Evolutionary conservation across 2,888 invertebrate species (phyloP), one percentile per base, ranked within the genome.

Genomic region (Disparrhopalites patrizii): DNA sequence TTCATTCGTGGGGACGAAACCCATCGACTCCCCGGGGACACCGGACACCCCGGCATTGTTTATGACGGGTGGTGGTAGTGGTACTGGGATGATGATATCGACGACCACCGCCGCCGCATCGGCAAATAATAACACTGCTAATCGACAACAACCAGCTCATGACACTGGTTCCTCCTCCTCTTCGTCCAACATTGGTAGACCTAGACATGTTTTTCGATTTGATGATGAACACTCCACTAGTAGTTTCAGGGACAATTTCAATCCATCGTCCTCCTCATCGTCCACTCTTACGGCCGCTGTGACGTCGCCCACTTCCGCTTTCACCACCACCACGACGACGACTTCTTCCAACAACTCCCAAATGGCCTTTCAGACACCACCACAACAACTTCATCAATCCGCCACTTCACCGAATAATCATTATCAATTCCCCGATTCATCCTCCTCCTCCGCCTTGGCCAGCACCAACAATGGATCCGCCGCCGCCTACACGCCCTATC

Each of bases 21-120:
- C 91, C 2, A 81, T 90, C 78, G 91, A 91, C 76, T 90, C 90
- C 55, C 92, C 92, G 20, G 89, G 90, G 80, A 91, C 91, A 68
- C 91, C 91, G 40, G 82, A 86, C 47, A 75, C 74, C 68, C 77
- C 68, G 61, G 68, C 71, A 55, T 61, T 72, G 47, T 70, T 75
- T 62, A 75, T 76, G 57, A 75, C 76, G 27, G n/a, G n/a, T n/a
- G n/a, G n/a, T n/a, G n/a, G n/a, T n/a, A n/a, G n/a, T n/a, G n/a
- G n/a, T n/a, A n/a, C n/a, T n/a, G n/a, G n/a, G n/a, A n/a, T n/a
- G n/a, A n/a, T n/a, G n/a, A n/a, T n/a, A n/a, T n/a, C n/a, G n/a
- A n/a, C n/a, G n/a, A n/a, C n/a, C n/a, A n/a, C n/a, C n/a, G n/a
- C n/a, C n/a, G n/a, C n/a, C n/a, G n/a, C n/a, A n/a, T n/a, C n/a